A percentile compares a stretch with the other conserved stretches of the same genome.
Evolutionary conservation across 2,113 vertebrate genomes (phyloP).

Genomic region (Brachypodius melanocephalos): DNA sequence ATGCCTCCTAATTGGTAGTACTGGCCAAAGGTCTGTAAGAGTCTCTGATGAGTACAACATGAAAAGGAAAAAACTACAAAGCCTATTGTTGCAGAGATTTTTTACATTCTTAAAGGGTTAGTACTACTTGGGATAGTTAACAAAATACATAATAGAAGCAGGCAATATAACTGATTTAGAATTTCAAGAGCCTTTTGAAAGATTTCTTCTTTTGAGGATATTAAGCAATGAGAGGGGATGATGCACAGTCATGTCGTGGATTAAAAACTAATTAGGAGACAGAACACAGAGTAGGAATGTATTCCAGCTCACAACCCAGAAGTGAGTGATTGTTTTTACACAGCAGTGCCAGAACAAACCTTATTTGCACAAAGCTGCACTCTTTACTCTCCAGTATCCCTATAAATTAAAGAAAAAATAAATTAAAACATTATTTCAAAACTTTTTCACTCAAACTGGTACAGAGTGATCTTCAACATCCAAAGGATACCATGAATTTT

Average conservation of each 20-base stretch:
- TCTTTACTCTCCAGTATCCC: not conserved
- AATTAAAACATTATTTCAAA: not conserved
- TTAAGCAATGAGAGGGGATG: constrained; percentile 5
- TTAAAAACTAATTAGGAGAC: constrained; percentile 48
- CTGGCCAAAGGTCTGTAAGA: not conserved
- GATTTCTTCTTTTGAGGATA: not conserved
- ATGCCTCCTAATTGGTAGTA: not conserved
- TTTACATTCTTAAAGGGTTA: not conserved
- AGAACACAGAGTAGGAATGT: constrained; percentile 10
- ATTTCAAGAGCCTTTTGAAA: constrained; percentile 43
- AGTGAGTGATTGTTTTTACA: not conserved
- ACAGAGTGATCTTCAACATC: not conserved
- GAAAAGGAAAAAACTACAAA: not conserved
- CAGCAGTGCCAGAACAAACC: not conserved
- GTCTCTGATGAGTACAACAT: not conserved
- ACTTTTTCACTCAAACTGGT: not conserved
- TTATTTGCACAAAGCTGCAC: not conserved
- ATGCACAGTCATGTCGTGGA: constrained; percentile 40
- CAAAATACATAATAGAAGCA: not conserved
- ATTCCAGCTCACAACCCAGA: constrained; percentile 30
- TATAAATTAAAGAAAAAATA: not conserved
- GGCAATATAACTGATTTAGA: not conserved
- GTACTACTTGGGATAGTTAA: not conserved
- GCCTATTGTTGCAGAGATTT: not conserved
- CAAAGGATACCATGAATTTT: not conserved